Conservation (phyloP, 2,888 invertebrate genomes). For the Drosophila crucigera region DNA sequence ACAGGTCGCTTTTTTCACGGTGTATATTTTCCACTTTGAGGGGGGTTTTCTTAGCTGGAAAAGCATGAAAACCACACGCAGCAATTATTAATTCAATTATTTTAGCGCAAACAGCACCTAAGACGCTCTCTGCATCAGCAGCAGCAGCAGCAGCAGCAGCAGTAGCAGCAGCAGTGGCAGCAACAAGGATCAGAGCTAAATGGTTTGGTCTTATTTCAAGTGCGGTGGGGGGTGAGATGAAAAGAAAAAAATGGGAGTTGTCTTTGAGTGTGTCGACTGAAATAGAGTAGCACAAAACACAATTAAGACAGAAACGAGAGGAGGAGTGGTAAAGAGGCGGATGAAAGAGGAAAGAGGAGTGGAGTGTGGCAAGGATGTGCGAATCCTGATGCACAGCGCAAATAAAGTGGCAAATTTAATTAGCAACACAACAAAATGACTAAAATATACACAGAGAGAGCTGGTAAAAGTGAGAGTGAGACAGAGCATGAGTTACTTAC, state of each 20-base stretch:
- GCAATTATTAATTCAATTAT: slow-evolving; percentile 85
- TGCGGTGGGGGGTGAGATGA: slow-evolving; percentile 16
- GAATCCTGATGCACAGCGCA: slow-evolving; percentile 50
- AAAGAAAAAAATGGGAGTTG: slow-evolving; percentile 39
- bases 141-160: slow-evolving; percentile 15
- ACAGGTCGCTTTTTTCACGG: background rate
- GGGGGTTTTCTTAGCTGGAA: slow-evolving; percentile 78
- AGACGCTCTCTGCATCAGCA: slow-evolving; percentile 55
- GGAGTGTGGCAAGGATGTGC: slow-evolving; percentile 7
- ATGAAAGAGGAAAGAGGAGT: background rate
- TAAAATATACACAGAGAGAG: slow-evolving; percentile 3
- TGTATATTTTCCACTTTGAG: slow-evolving; percentile 1
- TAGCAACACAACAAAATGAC: slow-evolving; percentile 45
- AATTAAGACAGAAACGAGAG: slow-evolving; percentile 69
- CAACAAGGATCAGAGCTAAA: slow-evolving; percentile 60
- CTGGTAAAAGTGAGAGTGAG: background rate
- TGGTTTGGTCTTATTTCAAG: slow-evolving; percentile 65
- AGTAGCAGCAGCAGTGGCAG: background rate
- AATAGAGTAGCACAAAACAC: slow-evolving; percentile 78
- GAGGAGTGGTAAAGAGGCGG: slow-evolving; percentile 31
- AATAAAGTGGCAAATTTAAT: slow-evolving; percentile 80
- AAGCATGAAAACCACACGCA: slow-evolving; percentile 84
- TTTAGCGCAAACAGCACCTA: slow-evolving; percentile 83
- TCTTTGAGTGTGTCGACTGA: slow-evolving; percentile 60
- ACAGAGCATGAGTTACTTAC: slow-evolving; percentile 10